Evolutionary conservation across 2,797 vertebrate genomes (phyloP).

Genomic region (Pterois miles): DNA sequence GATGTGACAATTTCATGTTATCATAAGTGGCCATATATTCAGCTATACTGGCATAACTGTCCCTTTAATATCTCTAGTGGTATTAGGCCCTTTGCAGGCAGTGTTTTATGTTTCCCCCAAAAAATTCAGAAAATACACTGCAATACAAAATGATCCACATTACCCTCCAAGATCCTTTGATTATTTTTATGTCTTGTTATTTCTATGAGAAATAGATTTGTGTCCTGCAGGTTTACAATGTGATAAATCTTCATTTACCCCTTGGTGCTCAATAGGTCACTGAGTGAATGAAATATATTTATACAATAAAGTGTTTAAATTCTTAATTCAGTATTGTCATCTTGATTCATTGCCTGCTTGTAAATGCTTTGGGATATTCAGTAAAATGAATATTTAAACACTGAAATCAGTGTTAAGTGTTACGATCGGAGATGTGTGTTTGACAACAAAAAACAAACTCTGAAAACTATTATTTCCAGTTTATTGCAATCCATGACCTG

Average conservation of each 20-base stretch:
- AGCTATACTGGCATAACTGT: no score
- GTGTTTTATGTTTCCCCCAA: background rate
- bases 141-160: background rate
- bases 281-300: slow-evolving; percentile 9
- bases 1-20: background rate
- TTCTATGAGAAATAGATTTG: background rate
- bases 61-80: background rate
- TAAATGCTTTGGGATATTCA: background rate
- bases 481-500: slow-evolving; percentile 78
- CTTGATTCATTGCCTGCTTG: background rate
- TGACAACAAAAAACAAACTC: background rate
- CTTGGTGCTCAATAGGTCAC: background rate
- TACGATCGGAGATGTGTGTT: background rate
- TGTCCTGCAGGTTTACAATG: background rate
- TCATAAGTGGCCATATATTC: background rate
- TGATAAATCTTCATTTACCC: background rate
- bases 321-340: background rate
- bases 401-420: background rate
- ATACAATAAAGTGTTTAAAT: background rate
- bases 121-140: background rate
- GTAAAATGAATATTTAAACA: background rate
- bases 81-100: background rate
- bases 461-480: slow-evolving; percentile 72
- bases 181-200: background rate
- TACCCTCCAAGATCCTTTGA: background rate